Conservation (phyloP, 2,888 invertebrate species). For the Hirtodrosophila cameraria region DNA sequence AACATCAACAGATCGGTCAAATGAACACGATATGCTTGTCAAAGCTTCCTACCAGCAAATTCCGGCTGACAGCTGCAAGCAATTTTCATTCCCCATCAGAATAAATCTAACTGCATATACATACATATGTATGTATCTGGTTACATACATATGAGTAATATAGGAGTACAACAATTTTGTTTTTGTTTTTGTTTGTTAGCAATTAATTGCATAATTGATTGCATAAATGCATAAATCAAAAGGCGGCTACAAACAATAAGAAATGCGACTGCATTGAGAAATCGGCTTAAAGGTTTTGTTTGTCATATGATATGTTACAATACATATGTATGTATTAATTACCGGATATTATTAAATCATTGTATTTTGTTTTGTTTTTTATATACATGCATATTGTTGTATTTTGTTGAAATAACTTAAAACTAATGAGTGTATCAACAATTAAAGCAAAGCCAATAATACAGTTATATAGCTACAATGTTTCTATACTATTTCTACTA, state of each 20-base stretch:
- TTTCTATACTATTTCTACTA: too few species aligned
- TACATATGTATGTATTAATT: slow-evolving; percentile 26
- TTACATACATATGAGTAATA: slow-evolving; percentile 7
- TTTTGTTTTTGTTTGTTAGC: slow-evolving; percentile 62
- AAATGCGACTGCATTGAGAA: slow-evolving; percentile 14
- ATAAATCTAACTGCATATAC: slow-evolving; percentile 13
- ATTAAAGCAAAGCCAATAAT: slow-evolving; percentile 29
- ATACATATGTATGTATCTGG: not conserved
- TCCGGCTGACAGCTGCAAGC: slow-evolving; percentile 56
- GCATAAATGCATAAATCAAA: slow-evolving; percentile 73
- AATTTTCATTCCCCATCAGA: slow-evolving; percentile 68
- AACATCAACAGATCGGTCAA: not conserved
- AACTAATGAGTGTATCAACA: slow-evolving; percentile 28
- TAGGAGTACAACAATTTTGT: slow-evolving; percentile 29
- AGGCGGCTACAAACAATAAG: slow-evolving; percentile 30
- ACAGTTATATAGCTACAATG: not conserved
- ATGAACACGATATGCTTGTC: not conserved
- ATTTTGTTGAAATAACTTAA: slow-evolving; percentile 7
- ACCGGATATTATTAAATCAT: slow-evolving; percentile 57
- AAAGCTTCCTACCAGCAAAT: slow-evolving; percentile 47
- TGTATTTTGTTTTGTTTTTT: slow-evolving; percentile 29
- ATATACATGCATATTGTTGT: not conserved
- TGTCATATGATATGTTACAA: slow-evolving; percentile 5
- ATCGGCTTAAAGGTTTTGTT: slow-evolving; percentile 15
- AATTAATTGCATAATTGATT: slow-evolving; percentile 76